Evolutionary conservation across 1,140 invertebrate species (phyloP).

Genomic region (Calliphora vicina): DNA sequence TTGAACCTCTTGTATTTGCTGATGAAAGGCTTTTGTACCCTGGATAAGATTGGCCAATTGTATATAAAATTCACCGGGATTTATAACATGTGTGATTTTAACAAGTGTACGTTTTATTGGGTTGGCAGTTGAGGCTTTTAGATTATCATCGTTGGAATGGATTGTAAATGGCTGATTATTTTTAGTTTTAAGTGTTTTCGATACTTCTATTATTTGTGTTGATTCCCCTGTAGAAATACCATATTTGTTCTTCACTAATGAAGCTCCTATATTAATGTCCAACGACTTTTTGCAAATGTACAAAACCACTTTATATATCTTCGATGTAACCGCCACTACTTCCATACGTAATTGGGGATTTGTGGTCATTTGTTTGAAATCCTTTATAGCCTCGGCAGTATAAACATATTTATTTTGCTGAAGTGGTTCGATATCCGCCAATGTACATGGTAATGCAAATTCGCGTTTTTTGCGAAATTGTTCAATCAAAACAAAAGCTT

Average conservation of each 20-base stretch:
- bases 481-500: slow-evolving; percentile 43
- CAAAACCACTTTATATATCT: slow-evolving; percentile 43
- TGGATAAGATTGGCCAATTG: slow-evolving; percentile 38
- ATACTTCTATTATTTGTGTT: slow-evolving; percentile 29
- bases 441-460: slow-evolving; percentile 45
- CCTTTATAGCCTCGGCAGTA: slow-evolving; percentile 43
- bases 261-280: slow-evolving; percentile 45
- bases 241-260: slow-evolving; percentile 45
- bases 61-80: slow-evolving; percentile 55
- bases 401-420: slow-evolving; percentile 46
- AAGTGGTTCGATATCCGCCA: slow-evolving; percentile 54
- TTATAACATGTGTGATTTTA: slow-evolving; percentile 35
- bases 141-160: too few species aligned
- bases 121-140: neutral
- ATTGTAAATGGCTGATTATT: neutral
- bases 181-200: neutral
- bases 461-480: slow-evolving; percentile 42
- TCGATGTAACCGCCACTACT: slow-evolving; percentile 33
- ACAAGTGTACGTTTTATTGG: slow-evolving; percentile 28
- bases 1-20: slow-evolving; percentile 39
- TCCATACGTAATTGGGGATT: slow-evolving; percentile 51
- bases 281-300: slow-evolving; percentile 40
- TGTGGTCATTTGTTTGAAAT: slow-evolving; percentile 46
- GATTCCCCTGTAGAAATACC: slow-evolving; percentile 46
- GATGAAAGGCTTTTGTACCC: slow-evolving; percentile 36